A percentile compares a stretch with the other conserved stretches of the same genome.
These are phyloP conservation scores for Neosalanx taihuensis DNA, from an alignment of 2,797 vertebrate species.

Conservation along the genomic window DNA sequence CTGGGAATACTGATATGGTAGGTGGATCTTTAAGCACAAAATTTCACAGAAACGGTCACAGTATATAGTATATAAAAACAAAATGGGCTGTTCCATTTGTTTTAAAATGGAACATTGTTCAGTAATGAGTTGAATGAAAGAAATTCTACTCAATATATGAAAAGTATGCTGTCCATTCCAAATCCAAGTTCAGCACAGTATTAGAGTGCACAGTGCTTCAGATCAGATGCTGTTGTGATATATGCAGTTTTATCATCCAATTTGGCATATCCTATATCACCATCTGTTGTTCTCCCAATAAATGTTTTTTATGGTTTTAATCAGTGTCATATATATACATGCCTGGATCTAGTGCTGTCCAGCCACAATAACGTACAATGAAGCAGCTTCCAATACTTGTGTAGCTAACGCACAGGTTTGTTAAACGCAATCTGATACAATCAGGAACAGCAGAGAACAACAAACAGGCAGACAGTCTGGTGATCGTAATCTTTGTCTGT, in stretches of 20 bases:
- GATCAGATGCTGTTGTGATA: conserved; percentile 24
- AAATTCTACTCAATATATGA: neutral
- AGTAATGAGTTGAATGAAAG: neutral
- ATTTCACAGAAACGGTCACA: neutral
- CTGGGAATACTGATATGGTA: no score
- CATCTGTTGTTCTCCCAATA: conserved; percentile 20
- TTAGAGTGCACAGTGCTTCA: conserved; percentile 4
- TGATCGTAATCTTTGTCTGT: neutral
- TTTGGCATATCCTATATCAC: conserved; percentile 15
- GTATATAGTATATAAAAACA: neutral
- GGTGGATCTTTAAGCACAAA: neutral
- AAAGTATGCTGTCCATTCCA: neutral
- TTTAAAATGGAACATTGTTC: neutral
- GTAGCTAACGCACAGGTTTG: no score
- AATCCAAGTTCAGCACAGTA: neutral
- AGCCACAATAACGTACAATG: neutral
- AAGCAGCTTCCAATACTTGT: no score
- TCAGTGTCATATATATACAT: neutral
- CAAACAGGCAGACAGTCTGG: no score
- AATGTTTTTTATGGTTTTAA: conserved; percentile 18
- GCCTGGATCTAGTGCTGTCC: conserved; percentile 3
- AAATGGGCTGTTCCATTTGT: neutral
- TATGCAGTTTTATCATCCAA: conserved; percentile 26
- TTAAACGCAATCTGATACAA: no score
- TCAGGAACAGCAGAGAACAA: no score